These are phyloP conservation scores for Brachylomia viminalis DNA, from an alignment of 2,888 invertebrate species.

Conservation along the genomic window DNA sequence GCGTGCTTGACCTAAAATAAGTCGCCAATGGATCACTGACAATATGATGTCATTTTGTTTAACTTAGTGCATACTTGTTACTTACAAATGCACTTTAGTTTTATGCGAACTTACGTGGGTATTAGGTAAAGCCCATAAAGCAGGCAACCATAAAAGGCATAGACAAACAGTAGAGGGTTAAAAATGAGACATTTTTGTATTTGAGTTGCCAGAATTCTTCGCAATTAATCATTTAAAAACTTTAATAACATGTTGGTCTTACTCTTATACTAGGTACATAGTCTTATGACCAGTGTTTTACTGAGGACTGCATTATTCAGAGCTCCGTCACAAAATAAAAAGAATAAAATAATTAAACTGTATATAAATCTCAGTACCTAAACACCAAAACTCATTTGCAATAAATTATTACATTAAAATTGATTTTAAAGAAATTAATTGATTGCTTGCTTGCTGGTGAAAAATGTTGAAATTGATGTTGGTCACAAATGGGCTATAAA, in stretches of 20 bases:
- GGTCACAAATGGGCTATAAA: constrained; percentile 51
- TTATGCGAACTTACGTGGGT: background rate
- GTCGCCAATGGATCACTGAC: constrained; percentile 11
- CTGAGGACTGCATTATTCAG: background rate
- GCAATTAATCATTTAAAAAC: background rate
- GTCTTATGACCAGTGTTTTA: background rate
- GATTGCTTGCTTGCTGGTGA: constrained; percentile 19
- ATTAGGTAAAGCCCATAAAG: background rate
- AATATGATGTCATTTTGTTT: constrained; percentile 23
- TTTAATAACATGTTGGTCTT: background rate
- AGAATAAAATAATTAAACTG: background rate
- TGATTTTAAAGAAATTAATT: constrained; percentile 35
- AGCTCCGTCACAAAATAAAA: background rate
- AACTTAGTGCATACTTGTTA: background rate
- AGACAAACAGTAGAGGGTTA: background rate
- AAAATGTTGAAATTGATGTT: constrained; percentile 47
- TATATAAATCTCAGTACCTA: constrained; percentile 3
- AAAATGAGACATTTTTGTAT: background rate
- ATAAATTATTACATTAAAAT: constrained; percentile 44
- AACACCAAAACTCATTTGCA: constrained; percentile 8
- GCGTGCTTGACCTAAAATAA: constrained; percentile 68
- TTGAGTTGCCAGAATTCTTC: background rate
- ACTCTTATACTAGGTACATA: background rate
- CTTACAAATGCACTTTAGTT: background rate
- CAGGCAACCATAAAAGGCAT: background rate